These are phyloP conservation scores for Callitettix versicolor DNA, from an alignment of 1,140 invertebrate species.

Conservation along the genomic window DNA sequence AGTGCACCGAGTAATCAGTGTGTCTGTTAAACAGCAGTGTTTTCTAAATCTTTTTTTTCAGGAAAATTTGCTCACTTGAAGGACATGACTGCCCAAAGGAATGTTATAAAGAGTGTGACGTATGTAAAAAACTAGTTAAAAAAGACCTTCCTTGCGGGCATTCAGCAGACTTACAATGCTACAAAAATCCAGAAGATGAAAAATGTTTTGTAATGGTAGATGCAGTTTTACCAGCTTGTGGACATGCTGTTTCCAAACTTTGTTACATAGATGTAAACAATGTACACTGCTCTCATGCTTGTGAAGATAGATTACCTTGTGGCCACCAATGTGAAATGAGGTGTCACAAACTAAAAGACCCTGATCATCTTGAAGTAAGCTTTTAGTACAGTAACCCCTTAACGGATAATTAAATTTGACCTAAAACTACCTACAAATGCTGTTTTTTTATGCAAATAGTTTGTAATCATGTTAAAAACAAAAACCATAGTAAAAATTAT, in stretches of 20 bases:
- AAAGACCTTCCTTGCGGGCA: conserved; percentile 40
- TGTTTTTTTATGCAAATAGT: too few species aligned
- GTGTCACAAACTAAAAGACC: conserved; percentile 21
- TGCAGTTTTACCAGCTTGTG: neutral
- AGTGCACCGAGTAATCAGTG: too few species aligned
- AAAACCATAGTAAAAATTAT: too few species aligned
- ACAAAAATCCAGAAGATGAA: neutral
- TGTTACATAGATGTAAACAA: conserved; percentile 29
- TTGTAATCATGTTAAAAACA: too few species aligned
- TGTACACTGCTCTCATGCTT: conserved; percentile 8
- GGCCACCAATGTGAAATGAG: conserved; percentile 22
- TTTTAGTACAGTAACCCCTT: too few species aligned
- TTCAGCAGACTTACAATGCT: conserved; percentile 27
- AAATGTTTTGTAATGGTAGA: neutral
- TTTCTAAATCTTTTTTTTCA: too few species aligned
- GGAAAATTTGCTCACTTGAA: conserved; percentile 21
- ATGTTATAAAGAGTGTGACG: conserved; percentile 36
- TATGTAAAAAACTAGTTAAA: conserved; percentile 33
- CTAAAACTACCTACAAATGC: too few species aligned
- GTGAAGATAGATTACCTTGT: conserved; percentile 16
- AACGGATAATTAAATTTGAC: too few species aligned
- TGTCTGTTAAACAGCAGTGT: too few species aligned
- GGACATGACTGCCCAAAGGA: conserved; percentile 37
- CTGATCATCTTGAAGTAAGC: conserved; percentile 20
- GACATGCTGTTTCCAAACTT: neutral